phyloP scores from a whole-genome alignment of 2,888 invertebrate species.

The Drosophila lacicola region DNA sequence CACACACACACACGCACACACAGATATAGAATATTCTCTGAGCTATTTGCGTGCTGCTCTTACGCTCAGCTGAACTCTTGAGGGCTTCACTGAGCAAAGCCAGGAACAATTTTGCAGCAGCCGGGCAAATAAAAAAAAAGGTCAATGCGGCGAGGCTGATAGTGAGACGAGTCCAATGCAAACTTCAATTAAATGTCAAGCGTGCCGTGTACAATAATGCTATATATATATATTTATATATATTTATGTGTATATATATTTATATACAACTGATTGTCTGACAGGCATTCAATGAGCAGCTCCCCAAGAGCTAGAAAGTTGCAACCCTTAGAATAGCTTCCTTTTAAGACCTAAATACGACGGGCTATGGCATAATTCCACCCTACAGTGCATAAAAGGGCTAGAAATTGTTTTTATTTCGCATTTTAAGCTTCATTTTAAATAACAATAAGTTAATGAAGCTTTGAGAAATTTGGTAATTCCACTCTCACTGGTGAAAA shows the following conservation, averaged over 20 bases:
- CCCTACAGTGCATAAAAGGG: no score
- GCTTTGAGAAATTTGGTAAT: no score
- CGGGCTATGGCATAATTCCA: no score
- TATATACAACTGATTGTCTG: not conserved
- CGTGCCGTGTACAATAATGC: no score
- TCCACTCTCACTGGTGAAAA: no score
- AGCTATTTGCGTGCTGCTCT: conserved; percentile 73
- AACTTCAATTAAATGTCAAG: conserved; percentile 48
- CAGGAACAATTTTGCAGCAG: conserved; percentile 27
- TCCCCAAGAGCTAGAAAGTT: not conserved
- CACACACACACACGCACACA: conserved; percentile 26
- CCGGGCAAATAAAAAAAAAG: conserved; percentile 28
- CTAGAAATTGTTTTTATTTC: no score
- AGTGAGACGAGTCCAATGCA: conserved; percentile 58
- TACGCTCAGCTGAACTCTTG: conserved; percentile 62
- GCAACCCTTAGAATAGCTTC: not conserved
- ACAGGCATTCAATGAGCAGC: no score
- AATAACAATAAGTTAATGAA: no score
- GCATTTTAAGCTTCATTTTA: no score
- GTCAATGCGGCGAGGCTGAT: conserved; percentile 32
- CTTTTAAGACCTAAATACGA: not conserved
- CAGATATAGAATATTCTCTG: conserved; percentile 11
- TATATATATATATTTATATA: not conserved
- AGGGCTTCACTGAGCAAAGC: conserved; percentile 65
- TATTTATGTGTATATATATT: not conserved